Evolutionary conservation across 2,888 invertebrate species (phyloP).

Genomic region (Timema cristinae): DNA sequence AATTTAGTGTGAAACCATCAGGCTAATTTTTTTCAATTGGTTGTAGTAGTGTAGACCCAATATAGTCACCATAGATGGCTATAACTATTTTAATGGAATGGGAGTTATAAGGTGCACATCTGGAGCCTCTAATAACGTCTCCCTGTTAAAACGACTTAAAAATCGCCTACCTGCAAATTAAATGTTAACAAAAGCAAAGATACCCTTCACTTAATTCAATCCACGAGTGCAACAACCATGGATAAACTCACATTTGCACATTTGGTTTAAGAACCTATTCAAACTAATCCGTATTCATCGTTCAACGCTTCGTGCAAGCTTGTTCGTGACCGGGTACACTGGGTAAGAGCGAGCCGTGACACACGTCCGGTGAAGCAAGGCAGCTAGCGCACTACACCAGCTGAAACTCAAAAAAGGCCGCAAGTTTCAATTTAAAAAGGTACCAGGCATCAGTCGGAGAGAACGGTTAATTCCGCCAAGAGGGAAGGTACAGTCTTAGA

Average conservation of each 20-base stretch:
- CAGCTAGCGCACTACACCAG: no score
- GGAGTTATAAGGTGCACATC: slow-evolving; percentile 8
- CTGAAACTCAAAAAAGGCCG: no score
- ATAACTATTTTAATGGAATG: neutral
- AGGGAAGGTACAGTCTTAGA: no score
- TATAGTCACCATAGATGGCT: slow-evolving; percentile 10
- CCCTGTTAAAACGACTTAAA: slow-evolving; percentile 8
- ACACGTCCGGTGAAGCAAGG: no score
- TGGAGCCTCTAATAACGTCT: neutral
- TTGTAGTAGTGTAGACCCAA: slow-evolving; percentile 7
- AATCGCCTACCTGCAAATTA: slow-evolving; percentile 1
- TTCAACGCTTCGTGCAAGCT: no score
- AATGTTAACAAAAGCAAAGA: slow-evolving; percentile 7
- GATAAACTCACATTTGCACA: no score
- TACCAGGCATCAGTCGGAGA: no score
- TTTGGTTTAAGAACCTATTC: slow-evolving; percentile 6
- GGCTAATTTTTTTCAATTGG: neutral
- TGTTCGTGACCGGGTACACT: no score
- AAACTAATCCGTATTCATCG: slow-evolving; percentile 9
- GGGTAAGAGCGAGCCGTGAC: no score
- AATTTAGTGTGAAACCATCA: neutral
- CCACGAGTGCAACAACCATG: neutral
- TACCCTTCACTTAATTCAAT: neutral
- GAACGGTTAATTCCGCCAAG: no score
- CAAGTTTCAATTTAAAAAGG: no score